Base-by-base conservation (phyloP, 2,888 invertebrate genomes). In the Clostera curtula region DNA sequence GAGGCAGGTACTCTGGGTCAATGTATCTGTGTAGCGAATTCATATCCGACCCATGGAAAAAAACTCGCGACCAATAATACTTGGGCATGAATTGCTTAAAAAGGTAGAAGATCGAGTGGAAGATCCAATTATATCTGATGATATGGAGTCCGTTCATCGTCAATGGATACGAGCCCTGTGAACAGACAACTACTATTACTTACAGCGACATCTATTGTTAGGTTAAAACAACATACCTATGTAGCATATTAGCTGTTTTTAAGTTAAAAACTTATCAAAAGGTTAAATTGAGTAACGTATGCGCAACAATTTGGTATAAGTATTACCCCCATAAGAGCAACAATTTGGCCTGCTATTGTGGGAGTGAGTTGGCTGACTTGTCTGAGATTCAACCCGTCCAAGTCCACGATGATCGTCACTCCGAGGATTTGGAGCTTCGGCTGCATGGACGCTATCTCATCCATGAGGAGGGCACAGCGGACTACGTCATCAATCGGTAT, bases 71-170 rank as follows among this genome's bases (percentile, higher is more conserved):
- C 56, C 86, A 87, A 73, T 91, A 92, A 3, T 85, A 72, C 4
- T 87, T 73, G 31, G 89, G 89, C 17, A 93, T 76, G 35, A 93
- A 87, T 8, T 93, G 92, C 58, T 91, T 92, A 65, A 93, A 93
- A 15, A 93, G 82, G 42, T 89, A 89, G 63, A 89, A 91, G 29
- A 90, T 87, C 9, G 90, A 87, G 60, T 91, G 90, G 45, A 93
- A 90, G 2, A 91, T 72, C 92, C 92, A 92, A 24, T 89, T 91
- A 69, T 93, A 91, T 60, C 92, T 89, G 3, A 93, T 82, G 24
- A 93, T 87, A 71, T 93, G 93, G 14, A 93, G 85, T 0, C 90
- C 89, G 43, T 89, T 85, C 22, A 90, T 88, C 22, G 88, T 86
- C 47, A 93, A 85, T 0, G 93, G 93, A 61, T 91, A 91, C 2